Percentiles rank a stretch among this genome's conserved stretches.
phyloP scores from a whole-genome alignment of 2,113 vertebrate genomes.

The Entelurus aequoreus region DNA sequence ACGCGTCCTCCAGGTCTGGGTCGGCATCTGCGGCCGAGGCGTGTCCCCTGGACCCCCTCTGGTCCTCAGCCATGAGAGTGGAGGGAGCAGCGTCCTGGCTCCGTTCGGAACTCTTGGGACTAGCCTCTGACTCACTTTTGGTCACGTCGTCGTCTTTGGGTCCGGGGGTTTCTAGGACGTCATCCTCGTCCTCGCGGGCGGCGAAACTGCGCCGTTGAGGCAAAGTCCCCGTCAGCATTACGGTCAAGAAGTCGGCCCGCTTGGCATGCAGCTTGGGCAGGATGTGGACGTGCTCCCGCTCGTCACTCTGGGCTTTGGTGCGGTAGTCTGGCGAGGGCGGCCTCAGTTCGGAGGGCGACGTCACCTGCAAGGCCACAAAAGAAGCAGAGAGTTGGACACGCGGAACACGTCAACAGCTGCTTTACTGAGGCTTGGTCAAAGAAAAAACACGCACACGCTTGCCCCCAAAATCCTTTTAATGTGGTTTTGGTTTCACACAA shows the following conservation, averaged over 20 bases:
- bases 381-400: background rate
- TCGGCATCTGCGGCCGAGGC: conserved; percentile 83
- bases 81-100: conserved; percentile 91
- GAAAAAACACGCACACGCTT: conserved; percentile 16
- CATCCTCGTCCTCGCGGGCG: conserved; percentile 15
- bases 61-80: conserved; percentile 88
- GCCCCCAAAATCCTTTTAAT: conserved; percentile 80
- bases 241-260: conserved; percentile 84
- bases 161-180: conserved; percentile 41
- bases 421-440: too few species aligned
- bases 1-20: conserved; percentile 88
- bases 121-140: conserved; percentile 81
- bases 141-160: conserved; percentile 73
- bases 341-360: conserved; percentile 74
- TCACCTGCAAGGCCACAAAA: conserved; percentile 65
- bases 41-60: conserved; percentile 75
- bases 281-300: conserved; percentile 78
- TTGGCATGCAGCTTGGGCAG: conserved; percentile 81
- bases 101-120: conserved; percentile 84
- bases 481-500: conserved; percentile 89
- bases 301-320: conserved; percentile 75
- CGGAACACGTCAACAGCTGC: background rate
- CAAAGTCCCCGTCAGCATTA: conserved; percentile 77
- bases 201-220: conserved; percentile 59
- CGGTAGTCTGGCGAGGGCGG: conserved; percentile 84